A percentile compares a stretch with the other conserved stretches of the same genome.
Evolutionary conservation across 2,113 vertebrate species (phyloP).

Genomic region (Pachyramphus minor): DNA sequence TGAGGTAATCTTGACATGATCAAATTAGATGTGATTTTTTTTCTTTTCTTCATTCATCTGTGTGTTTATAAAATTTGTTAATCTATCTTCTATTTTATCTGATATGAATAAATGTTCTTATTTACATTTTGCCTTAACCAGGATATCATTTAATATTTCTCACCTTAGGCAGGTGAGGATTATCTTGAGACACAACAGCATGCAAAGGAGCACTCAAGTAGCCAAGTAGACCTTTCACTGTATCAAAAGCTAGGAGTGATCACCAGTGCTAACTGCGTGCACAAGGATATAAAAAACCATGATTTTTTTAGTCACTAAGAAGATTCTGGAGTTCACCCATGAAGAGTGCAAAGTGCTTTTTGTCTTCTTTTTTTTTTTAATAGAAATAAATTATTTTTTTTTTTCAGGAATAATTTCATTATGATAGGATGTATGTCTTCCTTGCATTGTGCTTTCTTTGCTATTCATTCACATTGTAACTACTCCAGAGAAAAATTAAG

Average conservation of each 20-base stretch:
- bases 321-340: neutral
- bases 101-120: neutral
- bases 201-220: neutral
- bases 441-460: neutral
- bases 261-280: neutral
- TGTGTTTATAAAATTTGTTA: neutral
- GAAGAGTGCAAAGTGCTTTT: neutral
- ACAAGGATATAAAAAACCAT: neutral
- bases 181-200: neutral
- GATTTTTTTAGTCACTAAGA: neutral
- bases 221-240: neutral
- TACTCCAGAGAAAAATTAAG: neutral
- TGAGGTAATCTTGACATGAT: neutral
- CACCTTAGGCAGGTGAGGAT: neutral
- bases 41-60: neutral
- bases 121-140: neutral
- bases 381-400: neutral
- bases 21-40: neutral
- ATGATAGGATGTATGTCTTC: neutral
- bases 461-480: neutral
- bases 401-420: neutral
- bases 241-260: neutral
- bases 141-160: neutral
- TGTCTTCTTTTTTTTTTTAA: neutral
- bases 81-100: neutral